Base-by-base conservation (phyloP, 2,797 vertebrate genomes). In the Chrysocyon brachyurus region DNA sequence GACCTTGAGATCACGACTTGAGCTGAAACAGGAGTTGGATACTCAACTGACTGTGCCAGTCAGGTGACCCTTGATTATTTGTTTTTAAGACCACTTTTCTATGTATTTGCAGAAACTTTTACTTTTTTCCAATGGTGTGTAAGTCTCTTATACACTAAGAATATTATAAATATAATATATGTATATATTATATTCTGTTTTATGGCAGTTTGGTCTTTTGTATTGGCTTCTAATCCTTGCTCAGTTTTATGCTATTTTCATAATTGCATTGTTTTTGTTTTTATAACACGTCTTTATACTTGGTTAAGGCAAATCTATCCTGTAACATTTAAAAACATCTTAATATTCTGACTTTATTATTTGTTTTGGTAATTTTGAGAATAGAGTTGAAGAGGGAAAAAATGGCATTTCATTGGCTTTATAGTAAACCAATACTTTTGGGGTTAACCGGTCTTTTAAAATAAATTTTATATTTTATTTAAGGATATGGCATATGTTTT, bases 181-280 rank as follows among this genome's bases (percentile, higher is more conserved):
- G 6, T 10, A 40, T 79, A 22, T 66, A 59, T 66, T 17, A 54
- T 26, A 61, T 15, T 79, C 36, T 56, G 5, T 77, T 95, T 94
- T 72, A 4, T 89, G 14, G 52, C 11, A 88, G 19, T 61, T 36
- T 56, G 1, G 46, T 79, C 6, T 91, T 87, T 81, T 40, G 19
- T 86, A 28, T 56, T 77, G 26, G 2, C 11, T 86, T 94, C 72
- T 70, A 94, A 63, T 59, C 19, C 8, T 92, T 75, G 5, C 15
- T 91, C n/a, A 73, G 36, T 73, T 17, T 22, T 59, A 66, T 88
- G 16, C 22, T 90, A 70, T 87, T 83, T 85, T 92, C 17, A 83
- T 84, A 85, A 92, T n/a, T 92, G 49, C 14, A 79, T 83, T 46
- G 59, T 61, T 94, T 96, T 94, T 90, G 16, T 56, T 68, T 66